These are phyloP conservation scores for Austrolebias charrua DNA, from an alignment of 2,797 vertebrate species.

Conservation along the genomic window DNA sequence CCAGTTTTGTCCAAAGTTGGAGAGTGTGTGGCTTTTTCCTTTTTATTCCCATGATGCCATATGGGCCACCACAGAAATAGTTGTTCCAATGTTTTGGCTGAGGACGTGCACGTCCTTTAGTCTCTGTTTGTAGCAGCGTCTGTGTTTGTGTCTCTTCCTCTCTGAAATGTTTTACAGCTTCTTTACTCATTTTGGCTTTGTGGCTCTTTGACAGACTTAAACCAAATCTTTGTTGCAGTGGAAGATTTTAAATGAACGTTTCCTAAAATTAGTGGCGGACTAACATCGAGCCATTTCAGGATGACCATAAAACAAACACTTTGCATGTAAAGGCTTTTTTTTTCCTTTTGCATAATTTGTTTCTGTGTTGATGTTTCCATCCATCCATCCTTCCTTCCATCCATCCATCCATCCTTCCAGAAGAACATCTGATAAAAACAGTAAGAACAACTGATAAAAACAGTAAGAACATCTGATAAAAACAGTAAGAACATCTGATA, in stretches of 20 bases:
- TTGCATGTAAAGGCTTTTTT: too few species aligned
- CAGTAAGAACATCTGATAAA: too few species aligned
- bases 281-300: neutral
- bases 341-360: too few species aligned
- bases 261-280: neutral
- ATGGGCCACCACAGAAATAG: constrained; percentile 63
- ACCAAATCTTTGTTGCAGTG: neutral
- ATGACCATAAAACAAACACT: too few species aligned
- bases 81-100: constrained; percentile 37
- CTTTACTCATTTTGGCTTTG: constrained; percentile 3
- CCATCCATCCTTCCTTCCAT: too few species aligned
- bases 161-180: constrained; percentile 5
- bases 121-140: constrained; percentile 36
- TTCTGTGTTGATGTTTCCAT: too few species aligned
- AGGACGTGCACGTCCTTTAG: constrained; percentile 55
- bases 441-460: too few species aligned
- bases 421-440: too few species aligned
- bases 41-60: constrained; percentile 59
- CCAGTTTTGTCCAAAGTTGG: constrained; percentile 43
- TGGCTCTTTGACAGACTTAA: neutral
- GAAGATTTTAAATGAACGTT: constrained; percentile 3
- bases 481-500: too few species aligned
- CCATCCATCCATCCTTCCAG: too few species aligned
- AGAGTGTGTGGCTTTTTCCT: constrained; percentile 29
- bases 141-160: constrained; percentile 21